These are phyloP conservation scores for Salvator merianae DNA, from an alignment of 2,113 vertebrate genomes.

Conservation along the genomic window DNA sequence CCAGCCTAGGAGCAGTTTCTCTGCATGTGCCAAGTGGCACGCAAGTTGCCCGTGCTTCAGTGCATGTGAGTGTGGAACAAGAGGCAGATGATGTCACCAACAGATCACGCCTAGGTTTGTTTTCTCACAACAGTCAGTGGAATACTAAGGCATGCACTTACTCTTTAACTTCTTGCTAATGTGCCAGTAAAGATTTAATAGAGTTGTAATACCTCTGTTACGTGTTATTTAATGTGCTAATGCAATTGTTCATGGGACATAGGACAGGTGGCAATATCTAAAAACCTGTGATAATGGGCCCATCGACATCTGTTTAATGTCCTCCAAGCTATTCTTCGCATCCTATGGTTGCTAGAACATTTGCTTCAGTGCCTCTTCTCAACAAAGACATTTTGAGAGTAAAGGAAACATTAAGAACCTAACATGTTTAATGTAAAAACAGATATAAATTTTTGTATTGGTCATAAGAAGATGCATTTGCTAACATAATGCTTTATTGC, in stretches of 20 bases:
- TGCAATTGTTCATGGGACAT: slow-evolving; percentile 70
- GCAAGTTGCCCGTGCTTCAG: background rate
- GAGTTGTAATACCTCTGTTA: slow-evolving; percentile 43
- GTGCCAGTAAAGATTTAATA: slow-evolving; percentile 70
- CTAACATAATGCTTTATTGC: slow-evolving; percentile 68
- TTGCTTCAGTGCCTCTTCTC: slow-evolving; percentile 75
- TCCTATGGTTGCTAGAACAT: slow-evolving; percentile 82
- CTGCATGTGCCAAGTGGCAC: too few species aligned
- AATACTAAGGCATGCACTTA: slow-evolving; percentile 50
- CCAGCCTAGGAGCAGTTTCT: too few species aligned
- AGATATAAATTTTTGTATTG: slow-evolving; percentile 75
- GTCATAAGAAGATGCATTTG: slow-evolving; percentile 71
- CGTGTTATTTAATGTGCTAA: slow-evolving; percentile 70
- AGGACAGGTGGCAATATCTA: slow-evolving; percentile 79
- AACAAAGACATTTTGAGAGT: slow-evolving; percentile 86
- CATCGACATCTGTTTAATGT: slow-evolving; percentile 77
- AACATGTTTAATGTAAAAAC: slow-evolving; percentile 79
- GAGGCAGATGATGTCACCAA: background rate
- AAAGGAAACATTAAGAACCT: slow-evolving; percentile 83
- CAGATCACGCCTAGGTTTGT: background rate
- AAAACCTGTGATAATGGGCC: slow-evolving; percentile 73
- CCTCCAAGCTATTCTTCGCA: slow-evolving; percentile 73
- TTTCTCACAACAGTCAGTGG: background rate
- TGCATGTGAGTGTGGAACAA: background rate
- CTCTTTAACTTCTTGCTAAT: slow-evolving; percentile 57